Conservation (phyloP, 2,113 vertebrate species). For the Thunnus thynnus region DNA sequence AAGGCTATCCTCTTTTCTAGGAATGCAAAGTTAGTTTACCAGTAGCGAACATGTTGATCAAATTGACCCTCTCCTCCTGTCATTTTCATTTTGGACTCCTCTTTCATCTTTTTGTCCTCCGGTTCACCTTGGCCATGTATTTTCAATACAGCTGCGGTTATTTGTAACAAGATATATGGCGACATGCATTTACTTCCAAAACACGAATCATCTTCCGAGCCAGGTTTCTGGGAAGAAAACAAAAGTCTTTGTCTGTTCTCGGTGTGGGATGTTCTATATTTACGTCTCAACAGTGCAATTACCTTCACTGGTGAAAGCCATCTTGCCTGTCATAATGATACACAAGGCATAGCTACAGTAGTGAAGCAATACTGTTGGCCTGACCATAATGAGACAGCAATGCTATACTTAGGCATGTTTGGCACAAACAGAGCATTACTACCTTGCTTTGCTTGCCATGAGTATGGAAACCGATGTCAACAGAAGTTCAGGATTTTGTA, state of each 20-base stretch:
- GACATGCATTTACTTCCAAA: conserved; percentile 57
- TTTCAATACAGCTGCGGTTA: conserved; percentile 29
- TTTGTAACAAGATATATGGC: conserved; percentile 50
- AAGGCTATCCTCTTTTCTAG: not conserved
- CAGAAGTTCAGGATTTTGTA: conserved; percentile 58
- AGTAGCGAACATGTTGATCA: conserved; percentile 2
- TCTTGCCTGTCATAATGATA: conserved; percentile 73
- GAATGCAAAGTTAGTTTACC: conserved; percentile 41
- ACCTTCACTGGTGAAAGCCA: conserved; percentile 72
- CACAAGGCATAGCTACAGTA: conserved; percentile 63
- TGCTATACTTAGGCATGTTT: conserved; percentile 75
- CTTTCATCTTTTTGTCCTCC: conserved; percentile 36
- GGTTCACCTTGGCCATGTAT: conserved; percentile 36
- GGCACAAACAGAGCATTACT: conserved; percentile 73
- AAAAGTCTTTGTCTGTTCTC: conserved; percentile 70
- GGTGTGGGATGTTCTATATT: conserved; percentile 70
- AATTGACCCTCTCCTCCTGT: conserved; percentile 11
- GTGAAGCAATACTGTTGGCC: conserved; percentile 53
- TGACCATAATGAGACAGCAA: conserved; percentile 81
- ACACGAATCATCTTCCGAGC: conserved; percentile 61
- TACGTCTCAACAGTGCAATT: conserved; percentile 76
- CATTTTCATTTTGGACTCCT: conserved; percentile 29
- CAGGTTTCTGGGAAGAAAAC: conserved; percentile 70
- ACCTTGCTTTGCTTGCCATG: conserved; percentile 60
- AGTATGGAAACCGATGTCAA: conserved; percentile 59